A percentile compares a stretch with the other conserved stretches of the same genome.
phyloP scores from a whole-genome alignment of 2,797 vertebrate species.

The Macrochelys suwanniensis region DNA sequence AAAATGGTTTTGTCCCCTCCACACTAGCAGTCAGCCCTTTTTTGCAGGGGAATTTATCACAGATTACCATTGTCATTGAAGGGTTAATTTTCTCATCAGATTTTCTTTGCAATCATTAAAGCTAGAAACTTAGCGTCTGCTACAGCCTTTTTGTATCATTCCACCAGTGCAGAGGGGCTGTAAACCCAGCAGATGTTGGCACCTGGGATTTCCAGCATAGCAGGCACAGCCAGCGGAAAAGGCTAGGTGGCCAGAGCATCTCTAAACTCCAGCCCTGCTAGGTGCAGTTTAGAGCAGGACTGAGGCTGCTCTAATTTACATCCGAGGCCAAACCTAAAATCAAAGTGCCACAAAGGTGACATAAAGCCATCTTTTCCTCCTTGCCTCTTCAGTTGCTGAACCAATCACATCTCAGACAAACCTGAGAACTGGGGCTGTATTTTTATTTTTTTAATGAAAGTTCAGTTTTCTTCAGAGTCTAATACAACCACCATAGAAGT shows the following conservation, averaged over 20 bases:
- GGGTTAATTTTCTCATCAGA: background rate
- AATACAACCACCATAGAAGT: background rate
- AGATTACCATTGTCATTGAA: background rate
- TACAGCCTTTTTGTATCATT: background rate
- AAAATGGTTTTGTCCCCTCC: background rate
- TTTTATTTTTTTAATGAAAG: background rate
- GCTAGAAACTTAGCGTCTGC: background rate
- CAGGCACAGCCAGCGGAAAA: background rate
- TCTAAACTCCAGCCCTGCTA: accelerated
- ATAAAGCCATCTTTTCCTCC: background rate
- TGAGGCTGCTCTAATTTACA: background rate
- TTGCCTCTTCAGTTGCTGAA: background rate
- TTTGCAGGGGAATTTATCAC: background rate
- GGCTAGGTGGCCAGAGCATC: background rate
- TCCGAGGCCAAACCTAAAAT: background rate
- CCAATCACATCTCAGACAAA: background rate
- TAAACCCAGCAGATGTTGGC: background rate
- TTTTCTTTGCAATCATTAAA: background rate
- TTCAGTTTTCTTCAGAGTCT: background rate
- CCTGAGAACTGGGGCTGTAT: background rate
- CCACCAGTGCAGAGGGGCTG: background rate
- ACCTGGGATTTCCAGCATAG: background rate
- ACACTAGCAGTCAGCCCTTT: background rate
- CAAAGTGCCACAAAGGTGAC: background rate
- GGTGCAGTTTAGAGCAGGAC: background rate